Evolutionary conservation across 2,797 vertebrate species (phyloP).

Genomic region (Esox lucius): DNA sequence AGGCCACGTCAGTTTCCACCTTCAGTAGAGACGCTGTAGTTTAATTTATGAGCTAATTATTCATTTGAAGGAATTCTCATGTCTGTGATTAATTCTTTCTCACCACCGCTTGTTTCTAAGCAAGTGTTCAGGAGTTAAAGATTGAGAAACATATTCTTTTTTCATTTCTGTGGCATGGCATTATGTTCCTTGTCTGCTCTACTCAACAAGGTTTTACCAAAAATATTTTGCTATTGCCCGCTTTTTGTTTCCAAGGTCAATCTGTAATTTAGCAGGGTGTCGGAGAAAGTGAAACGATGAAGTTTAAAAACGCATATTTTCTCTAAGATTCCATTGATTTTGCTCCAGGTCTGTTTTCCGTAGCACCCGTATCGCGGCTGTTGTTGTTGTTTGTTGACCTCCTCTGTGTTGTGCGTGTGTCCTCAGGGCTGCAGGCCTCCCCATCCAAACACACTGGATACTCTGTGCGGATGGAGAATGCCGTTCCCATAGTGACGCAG

Average conservation of each 20-base stretch:
- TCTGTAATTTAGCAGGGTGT: not conserved
- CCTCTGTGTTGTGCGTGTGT: slow-evolving; percentile 22
- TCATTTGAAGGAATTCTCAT: slow-evolving; percentile 37
- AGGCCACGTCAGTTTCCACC: slow-evolving; percentile 12
- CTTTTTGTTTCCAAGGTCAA: slow-evolving; percentile 34
- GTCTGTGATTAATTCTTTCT: slow-evolving; percentile 23
- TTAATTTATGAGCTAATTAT: slow-evolving; percentile 41
- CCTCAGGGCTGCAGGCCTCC: slow-evolving; percentile 91
- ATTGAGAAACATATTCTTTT: slow-evolving; percentile 13
- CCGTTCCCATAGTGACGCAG: slow-evolving; percentile 98
- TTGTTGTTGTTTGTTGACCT: slow-evolving; percentile 40
- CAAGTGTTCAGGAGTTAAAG: slow-evolving; percentile 24
- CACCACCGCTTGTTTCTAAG: slow-evolving; percentile 16
- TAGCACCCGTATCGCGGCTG: slow-evolving; percentile 2
- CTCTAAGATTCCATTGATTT: not conserved
- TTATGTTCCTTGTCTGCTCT: slow-evolving; percentile 26
- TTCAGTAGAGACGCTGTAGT: slow-evolving; percentile 31
- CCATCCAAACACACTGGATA: slow-evolving; percentile 97
- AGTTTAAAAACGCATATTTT: not conserved
- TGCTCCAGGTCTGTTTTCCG: slow-evolving; percentile 16
- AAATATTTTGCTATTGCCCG: slow-evolving; percentile 41
- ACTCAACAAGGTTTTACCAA: not conserved
- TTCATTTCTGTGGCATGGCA: slow-evolving; percentile 28
- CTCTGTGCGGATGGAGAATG: slow-evolving; percentile 97
- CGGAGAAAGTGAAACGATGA: not conserved